Evolutionary conservation across 2,888 invertebrate genomes (phyloP).

Genomic region (Macaria liturata): DNA sequence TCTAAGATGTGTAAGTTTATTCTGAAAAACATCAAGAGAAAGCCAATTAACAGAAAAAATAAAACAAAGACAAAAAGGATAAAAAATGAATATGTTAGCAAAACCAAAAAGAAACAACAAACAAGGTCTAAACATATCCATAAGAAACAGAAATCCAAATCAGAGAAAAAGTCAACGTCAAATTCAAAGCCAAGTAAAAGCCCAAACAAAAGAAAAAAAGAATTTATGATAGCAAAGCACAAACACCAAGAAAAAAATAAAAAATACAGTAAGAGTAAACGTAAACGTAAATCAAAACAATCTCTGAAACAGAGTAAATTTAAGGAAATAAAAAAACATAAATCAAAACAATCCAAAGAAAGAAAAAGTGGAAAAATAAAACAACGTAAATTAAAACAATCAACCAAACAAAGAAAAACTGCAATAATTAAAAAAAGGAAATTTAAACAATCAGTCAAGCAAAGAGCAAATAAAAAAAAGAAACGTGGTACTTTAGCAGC

Average conservation of each 20-base stretch:
- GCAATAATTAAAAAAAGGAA: background rate
- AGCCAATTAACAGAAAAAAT: background rate
- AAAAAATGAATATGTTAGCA: slow-evolving; percentile 6
- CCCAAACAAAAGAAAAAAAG: background rate
- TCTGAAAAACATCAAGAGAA: background rate
- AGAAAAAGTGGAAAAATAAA: background rate
- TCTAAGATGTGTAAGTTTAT: background rate
- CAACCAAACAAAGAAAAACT: background rate
- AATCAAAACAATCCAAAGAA: background rate
- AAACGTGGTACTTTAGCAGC: background rate
- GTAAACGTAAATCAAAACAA: background rate
- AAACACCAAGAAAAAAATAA: background rate
- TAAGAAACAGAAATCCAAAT: too few species aligned
- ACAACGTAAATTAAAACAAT: background rate
- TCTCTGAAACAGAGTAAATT: background rate
- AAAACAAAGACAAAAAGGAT: background rate
- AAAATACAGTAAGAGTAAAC: background rate
- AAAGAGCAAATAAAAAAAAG: background rate
- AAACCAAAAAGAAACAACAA: background rate
- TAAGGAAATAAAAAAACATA: background rate
- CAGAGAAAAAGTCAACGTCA: background rate
- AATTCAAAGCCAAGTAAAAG: background rate
- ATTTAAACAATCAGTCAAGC: background rate
- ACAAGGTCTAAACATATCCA: background rate
- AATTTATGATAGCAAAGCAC: background rate